Base-by-base conservation (phyloP, 2,113 vertebrate genomes). In the Brachyhypopomus occidentalis region DNA sequence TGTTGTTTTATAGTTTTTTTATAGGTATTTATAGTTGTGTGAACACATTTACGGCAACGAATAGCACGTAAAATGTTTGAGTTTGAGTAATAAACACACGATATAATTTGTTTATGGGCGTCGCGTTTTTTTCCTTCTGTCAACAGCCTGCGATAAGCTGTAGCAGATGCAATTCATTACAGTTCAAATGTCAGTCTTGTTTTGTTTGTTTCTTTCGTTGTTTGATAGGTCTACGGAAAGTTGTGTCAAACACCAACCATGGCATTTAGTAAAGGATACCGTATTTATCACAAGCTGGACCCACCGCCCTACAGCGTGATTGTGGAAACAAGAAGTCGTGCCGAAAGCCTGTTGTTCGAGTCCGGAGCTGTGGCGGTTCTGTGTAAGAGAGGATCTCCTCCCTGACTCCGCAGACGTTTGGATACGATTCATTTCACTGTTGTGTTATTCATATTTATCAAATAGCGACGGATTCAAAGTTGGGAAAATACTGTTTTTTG, bases 241-340 rank as follows among this genome's bases (percentile, higher is more conserved):
- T 85, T 72, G 82, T 80, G 81, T 88, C 80, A 59, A 64, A 82
- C 81, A 88, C 86, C 83, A 86, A 86, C 78, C 83, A 98, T 99
- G 98, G 97, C 98, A 87, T 99, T 99, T 94, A 99, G 98, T 90
- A 99, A 99, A 92, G 98, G 98, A 88, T 98, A 96, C 88, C 95
- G 97, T 19, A 94, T 99, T 88, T 97, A 95, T 91, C 97, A 98
- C 92, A 98, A 98, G 89, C 86, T 97, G 94, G 98, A 99, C 82
- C 96, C 96, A 0, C 94, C 95, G 30, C 96, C 97, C 56, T 98
- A 98, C 94, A 98, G 98, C 66, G 93, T 98, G 83, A 94, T 99
- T 5, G 97, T 98, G 89, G 97, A 99, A 91, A 93, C 95, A 0
- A 91, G 97, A 85, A 93, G 93, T 86, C 95, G 94, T 85, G 97